Evolutionary conservation across 2,113 vertebrate genomes (phyloP).

Genomic region (Motacilla alba): DNA sequence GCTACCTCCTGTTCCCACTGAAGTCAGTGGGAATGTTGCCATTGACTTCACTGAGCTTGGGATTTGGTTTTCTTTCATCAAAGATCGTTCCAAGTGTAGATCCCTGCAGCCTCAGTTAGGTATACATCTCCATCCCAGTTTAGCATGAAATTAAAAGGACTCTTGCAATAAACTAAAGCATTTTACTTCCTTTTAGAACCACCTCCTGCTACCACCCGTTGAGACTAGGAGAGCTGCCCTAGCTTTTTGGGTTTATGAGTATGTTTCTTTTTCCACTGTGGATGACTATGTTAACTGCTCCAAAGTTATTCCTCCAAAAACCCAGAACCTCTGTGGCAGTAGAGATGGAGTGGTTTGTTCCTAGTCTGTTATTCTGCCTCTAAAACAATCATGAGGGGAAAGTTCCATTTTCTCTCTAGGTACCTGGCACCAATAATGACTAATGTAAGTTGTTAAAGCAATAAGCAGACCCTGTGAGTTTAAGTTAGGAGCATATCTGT

Average conservation of each 20-base stretch:
- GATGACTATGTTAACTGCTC: background rate
- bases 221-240: conserved; percentile 8
- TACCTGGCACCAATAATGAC: background rate
- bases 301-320: background rate
- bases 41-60: background rate
- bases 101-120: background rate
- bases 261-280: conserved; percentile 46
- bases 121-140: background rate
- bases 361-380: background rate
- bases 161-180: conserved; percentile 7
- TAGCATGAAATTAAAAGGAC: background rate
- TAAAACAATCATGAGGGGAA: background rate
- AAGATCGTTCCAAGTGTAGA: background rate
- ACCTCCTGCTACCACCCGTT: background rate
- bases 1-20: background rate
- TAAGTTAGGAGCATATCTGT: background rate
- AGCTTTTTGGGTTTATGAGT: background rate
- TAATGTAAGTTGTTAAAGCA: background rate
- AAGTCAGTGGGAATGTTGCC: conserved; percentile 14
- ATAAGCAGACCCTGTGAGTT: background rate
- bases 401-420: background rate
- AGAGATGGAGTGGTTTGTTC: background rate
- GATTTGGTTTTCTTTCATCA: background rate
- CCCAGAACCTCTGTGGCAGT: background rate
- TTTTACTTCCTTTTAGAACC: conserved; percentile 19